Conservation (phyloP, 2,113 vertebrate species). For the Erythrocercus mccallii region DNA sequence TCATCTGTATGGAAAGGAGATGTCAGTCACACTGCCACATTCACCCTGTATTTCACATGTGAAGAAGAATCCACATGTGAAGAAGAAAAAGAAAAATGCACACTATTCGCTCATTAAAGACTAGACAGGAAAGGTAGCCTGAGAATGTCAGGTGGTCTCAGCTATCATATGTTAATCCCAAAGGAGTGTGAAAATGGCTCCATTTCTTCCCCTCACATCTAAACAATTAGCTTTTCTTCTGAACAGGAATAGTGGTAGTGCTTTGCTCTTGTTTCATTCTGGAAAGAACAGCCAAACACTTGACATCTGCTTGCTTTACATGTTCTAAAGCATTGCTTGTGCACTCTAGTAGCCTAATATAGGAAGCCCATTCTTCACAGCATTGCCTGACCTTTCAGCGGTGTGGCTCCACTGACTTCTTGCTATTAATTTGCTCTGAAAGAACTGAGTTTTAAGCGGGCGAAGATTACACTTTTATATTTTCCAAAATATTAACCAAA, state of each 20-base stretch:
- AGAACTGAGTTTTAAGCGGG: constrained; percentile 8
- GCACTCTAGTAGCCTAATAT: background rate
- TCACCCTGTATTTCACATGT: background rate
- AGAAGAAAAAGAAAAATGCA: background rate
- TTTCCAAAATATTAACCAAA: constrained; percentile 59
- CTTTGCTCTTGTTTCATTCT: background rate
- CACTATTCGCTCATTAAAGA: background rate
- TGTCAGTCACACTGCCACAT: background rate
- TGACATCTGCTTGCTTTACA: background rate
- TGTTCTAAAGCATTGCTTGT: background rate
- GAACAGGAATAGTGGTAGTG: background rate
- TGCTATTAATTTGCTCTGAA: constrained; percentile 8
- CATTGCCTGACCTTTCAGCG: background rate
- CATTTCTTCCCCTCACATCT: background rate
- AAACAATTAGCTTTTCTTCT: background rate
- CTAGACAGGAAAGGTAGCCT: background rate
- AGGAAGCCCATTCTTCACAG: background rate
- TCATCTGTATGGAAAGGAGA: background rate
- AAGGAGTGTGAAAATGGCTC: background rate
- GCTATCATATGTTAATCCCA: background rate
- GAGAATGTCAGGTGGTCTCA: background rate
- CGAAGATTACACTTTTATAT: constrained; percentile 35
- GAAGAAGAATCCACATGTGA: background rate
- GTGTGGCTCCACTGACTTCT: background rate
- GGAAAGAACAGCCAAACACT: background rate